phyloP scores from a whole-genome alignment of 2,113 vertebrate species.

The Rhinoderma darwinii region DNA sequence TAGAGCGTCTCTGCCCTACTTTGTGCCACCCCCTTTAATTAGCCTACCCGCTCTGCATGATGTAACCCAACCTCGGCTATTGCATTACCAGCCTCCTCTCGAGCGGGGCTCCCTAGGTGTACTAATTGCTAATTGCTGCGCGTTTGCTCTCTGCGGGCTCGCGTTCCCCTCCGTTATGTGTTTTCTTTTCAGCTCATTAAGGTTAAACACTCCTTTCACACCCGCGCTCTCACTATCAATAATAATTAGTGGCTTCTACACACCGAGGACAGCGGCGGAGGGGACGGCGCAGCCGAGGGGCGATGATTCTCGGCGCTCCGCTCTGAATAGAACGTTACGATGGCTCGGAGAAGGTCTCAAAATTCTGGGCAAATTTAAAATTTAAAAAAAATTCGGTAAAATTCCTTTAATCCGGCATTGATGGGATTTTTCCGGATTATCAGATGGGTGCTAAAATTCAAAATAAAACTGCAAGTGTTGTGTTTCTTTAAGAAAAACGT shows the following conservation, averaged over 20 bases:
- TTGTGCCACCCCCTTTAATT: constrained; percentile 46
- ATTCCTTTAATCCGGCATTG: not conserved
- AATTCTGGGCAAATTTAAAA: too few relatives aligned
- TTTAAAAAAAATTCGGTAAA: not conserved
- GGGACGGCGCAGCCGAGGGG: not conserved
- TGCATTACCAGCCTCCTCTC: constrained; percentile 33
- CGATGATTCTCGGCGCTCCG: not conserved
- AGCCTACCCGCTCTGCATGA: constrained; percentile 31
- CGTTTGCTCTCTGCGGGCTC: constrained; percentile 33
- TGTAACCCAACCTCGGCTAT: constrained; percentile 21
- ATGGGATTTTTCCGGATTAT: too few relatives aligned
- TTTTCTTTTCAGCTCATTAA: constrained; percentile 56
- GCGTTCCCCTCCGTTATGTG: constrained; percentile 4
- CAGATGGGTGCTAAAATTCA: too few relatives aligned
- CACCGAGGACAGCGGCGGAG: not conserved
- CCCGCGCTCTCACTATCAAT: not conserved
- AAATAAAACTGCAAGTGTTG: too few relatives aligned
- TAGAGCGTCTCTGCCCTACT: constrained; percentile 21
- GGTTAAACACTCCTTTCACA: constrained; percentile 45
- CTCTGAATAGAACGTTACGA: not conserved
- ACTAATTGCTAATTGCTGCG: constrained; percentile 56
- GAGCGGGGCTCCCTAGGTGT: constrained; percentile 33
- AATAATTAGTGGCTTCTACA: not conserved
- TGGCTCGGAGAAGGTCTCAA: too few relatives aligned
- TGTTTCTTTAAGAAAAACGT: too few relatives aligned